Evolutionary conservation across 1,140 invertebrate genomes (phyloP).

Genomic region (Dreissena polymorpha): DNA sequence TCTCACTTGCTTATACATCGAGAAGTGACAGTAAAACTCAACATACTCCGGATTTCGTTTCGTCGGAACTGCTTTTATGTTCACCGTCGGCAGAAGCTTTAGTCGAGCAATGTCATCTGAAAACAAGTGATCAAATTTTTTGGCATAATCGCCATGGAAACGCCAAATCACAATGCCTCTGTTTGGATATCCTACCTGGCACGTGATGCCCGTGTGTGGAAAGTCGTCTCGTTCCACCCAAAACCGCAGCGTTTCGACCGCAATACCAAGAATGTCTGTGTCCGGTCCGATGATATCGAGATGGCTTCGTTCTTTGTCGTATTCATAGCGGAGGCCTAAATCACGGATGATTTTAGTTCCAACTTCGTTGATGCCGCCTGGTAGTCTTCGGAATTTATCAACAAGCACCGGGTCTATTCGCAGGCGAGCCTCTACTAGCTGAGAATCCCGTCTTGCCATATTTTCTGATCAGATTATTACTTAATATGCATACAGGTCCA

Average conservation of each 20-base stretch:
- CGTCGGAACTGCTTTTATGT: slow-evolving; percentile 43
- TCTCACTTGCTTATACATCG: slow-evolving; percentile 33
- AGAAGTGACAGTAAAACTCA: slow-evolving; percentile 48
- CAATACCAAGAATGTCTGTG: slow-evolving; percentile 40
- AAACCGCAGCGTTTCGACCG: slow-evolving; percentile 37
- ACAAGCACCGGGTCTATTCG: slow-evolving; percentile 48
- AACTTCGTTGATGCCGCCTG: slow-evolving; percentile 41
- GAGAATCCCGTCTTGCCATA: too few species aligned
- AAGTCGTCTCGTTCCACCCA: slow-evolving; percentile 45
- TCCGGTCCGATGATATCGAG: slow-evolving; percentile 45
- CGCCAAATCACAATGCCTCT: slow-evolving; percentile 46
- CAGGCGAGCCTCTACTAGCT: neutral
- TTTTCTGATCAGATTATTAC: too few species aligned
- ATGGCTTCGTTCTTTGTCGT: slow-evolving; percentile 16
- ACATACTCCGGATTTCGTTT: slow-evolving; percentile 47
- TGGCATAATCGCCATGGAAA: slow-evolving; percentile 51
- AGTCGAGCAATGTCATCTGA: slow-evolving; percentile 28
- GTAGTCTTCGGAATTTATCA: slow-evolving; percentile 38
- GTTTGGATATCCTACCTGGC: slow-evolving; percentile 50
- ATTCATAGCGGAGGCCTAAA: slow-evolving; percentile 40
- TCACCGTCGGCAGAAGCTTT: slow-evolving; percentile 13
- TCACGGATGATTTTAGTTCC: slow-evolving; percentile 40
- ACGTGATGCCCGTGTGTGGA: slow-evolving; percentile 46
- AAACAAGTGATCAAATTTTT: slow-evolving; percentile 53
- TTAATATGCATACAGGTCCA: too few species aligned